A percentile compares a stretch with the other conserved stretches of the same genome.
Conservation (phyloP, 2,113 vertebrate species). For the Lichenostomus cassidix region DNA sequence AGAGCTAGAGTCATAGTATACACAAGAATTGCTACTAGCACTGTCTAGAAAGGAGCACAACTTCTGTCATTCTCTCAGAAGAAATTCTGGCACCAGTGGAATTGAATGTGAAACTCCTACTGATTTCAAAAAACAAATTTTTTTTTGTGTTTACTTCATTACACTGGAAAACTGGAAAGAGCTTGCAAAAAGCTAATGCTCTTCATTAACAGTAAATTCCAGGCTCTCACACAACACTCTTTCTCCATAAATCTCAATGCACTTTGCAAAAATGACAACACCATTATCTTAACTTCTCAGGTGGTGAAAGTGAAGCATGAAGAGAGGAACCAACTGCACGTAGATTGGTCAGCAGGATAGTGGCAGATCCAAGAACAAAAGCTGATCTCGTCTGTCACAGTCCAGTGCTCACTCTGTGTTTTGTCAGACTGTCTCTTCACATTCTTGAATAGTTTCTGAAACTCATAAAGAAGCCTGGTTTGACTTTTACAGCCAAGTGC, state of each 20-base stretch:
- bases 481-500: neutral
- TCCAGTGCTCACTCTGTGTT: neutral
- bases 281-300: neutral
- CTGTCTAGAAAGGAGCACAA: neutral
- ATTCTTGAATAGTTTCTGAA: neutral
- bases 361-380: neutral
- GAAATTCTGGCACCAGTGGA: neutral
- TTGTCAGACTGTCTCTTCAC: neutral
- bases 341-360: neutral
- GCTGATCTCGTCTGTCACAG: neutral
- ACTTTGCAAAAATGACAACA: neutral
- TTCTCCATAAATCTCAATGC: neutral
- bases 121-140: neutral
- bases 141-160: neutral
- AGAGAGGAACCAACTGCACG: neutral
- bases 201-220: neutral
- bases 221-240: neutral
- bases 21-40: neutral
- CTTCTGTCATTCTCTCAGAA: neutral
- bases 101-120: neutral
- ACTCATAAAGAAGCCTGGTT: neutral
- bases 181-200: neutral
- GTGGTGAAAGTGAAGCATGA: neutral
- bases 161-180: neutral
- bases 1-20: neutral